phyloP scores from a whole-genome alignment of 2,113 vertebrate species.

The Paramisgurnus dabryanus region DNA sequence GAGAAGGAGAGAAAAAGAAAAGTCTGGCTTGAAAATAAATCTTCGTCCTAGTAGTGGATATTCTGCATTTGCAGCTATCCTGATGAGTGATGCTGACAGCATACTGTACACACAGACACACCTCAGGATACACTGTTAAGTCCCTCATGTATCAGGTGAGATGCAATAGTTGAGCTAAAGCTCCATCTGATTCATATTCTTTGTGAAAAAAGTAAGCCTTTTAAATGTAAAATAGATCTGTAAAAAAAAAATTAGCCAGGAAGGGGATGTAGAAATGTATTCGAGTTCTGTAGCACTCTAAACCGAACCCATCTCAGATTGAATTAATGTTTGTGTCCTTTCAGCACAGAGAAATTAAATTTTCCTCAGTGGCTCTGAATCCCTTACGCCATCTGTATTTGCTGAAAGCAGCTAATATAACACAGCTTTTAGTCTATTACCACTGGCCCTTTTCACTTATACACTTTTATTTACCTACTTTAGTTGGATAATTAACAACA shows the following conservation, averaged over 20 bases:
- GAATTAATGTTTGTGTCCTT: conserved; percentile 42
- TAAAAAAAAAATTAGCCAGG: conserved; percentile 30
- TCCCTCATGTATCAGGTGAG: conserved; percentile 8
- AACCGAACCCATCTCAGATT: conserved; percentile 25
- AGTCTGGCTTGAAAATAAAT: not conserved
- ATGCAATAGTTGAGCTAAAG: not conserved
- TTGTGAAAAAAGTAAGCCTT: too few relatives aligned
- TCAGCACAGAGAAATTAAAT: conserved; percentile 36
- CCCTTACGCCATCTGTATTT: not conserved
- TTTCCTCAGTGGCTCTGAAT: conserved; percentile 10
- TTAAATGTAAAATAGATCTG: not conserved
- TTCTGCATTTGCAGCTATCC: not conserved
- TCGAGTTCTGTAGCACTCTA: not conserved
- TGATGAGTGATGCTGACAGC: not conserved
- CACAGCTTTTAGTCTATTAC: conserved; percentile 27
- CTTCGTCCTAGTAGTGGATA: not conserved
- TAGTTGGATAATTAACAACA: not conserved
- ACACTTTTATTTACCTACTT: not conserved
- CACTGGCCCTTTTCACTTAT: conserved; percentile 21
- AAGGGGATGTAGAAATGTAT: not conserved
- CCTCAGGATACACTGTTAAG: not conserved
- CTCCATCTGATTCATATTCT: conserved; percentile 23
- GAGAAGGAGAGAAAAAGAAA: not conserved
- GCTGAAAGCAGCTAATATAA: conserved; percentile 14
- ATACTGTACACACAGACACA: not conserved